Base-by-base conservation (phyloP, 1,140 invertebrate species). In the Nomia melanderi region DNA sequence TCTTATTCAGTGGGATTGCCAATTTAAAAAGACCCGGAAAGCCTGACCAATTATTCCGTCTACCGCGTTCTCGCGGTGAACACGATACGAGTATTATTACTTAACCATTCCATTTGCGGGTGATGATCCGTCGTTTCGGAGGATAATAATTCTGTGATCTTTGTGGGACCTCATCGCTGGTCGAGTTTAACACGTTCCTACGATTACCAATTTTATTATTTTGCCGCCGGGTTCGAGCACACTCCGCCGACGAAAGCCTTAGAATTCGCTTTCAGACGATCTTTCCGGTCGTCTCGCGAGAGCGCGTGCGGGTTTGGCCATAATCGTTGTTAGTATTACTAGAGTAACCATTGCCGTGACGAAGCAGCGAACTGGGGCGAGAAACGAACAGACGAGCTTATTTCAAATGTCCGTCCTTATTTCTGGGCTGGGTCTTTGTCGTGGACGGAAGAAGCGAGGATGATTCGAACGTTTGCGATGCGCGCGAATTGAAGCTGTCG, bases 141-240 rank as follows among this genome's bases (percentile, higher is more conserved):
- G n/a, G 44, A 65, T 74, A n/a, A n/a, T n/a, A n/a, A 63, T 69
- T 81, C 79, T 82, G 81, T 83, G 81, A 83, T 83, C 73, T 79
- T 75, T 11, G 66, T 59, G 23, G 56, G 39, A 66, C 44, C 56
- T 81, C 36, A 77, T 82, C 81, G 81, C 81, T 82, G 81, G 81
- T 65, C 81, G 81, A 83, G 65, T n/a, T n/a, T 17, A 66, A 60
- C 20, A 33, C 65, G 64, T 20, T 23, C 57, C 31, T 64, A 39
- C 31, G 60, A 64, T 53, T 36, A n/a, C 47, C 47, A 14, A 44
- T 44, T 44, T 11, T 31, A 25, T 60, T 60, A 29, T 25, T 36
- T 27, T n/a, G n/a, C 31, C 29, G n/a, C 9, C 50, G 27, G 7
- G 31, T 54, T 31, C 33, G 33, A 39, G n/a, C 54, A 25, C 7